These are phyloP conservation scores for Spondyliosoma cantharus DNA, from an alignment of 2,797 vertebrate species.

Conservation along the genomic window DNA sequence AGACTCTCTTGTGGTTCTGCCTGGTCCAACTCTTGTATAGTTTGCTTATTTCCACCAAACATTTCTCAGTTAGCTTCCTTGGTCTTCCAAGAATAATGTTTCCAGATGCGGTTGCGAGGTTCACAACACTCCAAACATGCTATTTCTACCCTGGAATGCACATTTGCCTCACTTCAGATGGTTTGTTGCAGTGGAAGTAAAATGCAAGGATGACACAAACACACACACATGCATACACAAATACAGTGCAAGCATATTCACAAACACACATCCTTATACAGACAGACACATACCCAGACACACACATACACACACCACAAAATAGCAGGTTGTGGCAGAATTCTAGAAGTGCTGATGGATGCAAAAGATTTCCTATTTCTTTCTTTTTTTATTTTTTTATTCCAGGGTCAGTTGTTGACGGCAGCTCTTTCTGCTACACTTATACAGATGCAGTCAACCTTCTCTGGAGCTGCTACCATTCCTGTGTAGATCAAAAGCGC, in stretches of 20 bases:
- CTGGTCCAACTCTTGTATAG: conserved; percentile 57
- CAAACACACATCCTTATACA: conserved; percentile 10
- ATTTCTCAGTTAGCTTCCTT: conserved; percentile 68
- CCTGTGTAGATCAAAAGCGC: conserved; percentile 63
- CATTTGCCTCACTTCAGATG: conserved; percentile 54
- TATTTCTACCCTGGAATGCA: conserved; percentile 75
- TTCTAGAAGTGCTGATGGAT: conserved; percentile 77
- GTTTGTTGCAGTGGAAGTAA: conserved; percentile 58
- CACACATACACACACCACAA: conserved; percentile 55
- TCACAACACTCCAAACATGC: conserved; percentile 76
- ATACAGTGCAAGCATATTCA: background rate
- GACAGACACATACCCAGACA: conserved; percentile 37
- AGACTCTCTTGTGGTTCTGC: conserved; percentile 66
- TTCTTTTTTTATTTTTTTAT: conserved; percentile 21
- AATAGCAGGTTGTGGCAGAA: conserved; percentile 68
- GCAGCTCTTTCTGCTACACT: conserved; percentile 35
- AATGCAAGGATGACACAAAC: conserved; percentile 64
- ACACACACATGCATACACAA: conserved; percentile 10
- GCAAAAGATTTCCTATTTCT: conserved; percentile 45
- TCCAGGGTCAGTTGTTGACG: conserved; percentile 44
- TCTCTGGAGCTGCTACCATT: conserved; percentile 27
- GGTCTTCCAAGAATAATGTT: conserved; percentile 83
- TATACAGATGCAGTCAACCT: conserved; percentile 7
- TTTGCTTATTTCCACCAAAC: conserved; percentile 69
- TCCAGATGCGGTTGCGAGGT: conserved; percentile 83